A percentile compares a stretch with the other conserved stretches of the same genome.
These are phyloP conservation scores for Meda fulgida DNA, from an alignment of 2,797 vertebrate genomes.

Conservation along the genomic window DNA sequence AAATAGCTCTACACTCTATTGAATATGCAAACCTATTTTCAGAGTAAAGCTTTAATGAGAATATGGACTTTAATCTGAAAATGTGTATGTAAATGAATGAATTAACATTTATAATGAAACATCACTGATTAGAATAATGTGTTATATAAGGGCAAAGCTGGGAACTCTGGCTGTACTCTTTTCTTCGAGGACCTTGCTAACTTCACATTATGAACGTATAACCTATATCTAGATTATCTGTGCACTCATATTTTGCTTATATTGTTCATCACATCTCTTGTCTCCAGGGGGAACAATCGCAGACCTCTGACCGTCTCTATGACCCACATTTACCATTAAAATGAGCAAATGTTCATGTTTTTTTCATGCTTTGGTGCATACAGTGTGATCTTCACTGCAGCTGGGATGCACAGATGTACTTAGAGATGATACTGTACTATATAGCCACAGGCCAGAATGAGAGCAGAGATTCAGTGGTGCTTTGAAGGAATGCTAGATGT, in stretches of 20 bases:
- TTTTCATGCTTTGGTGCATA: slow-evolving; percentile 18
- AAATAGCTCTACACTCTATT: background rate
- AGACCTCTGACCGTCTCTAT: slow-evolving; percentile 10
- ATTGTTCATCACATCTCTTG: slow-evolving; percentile 40
- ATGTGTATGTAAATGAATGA: background rate
- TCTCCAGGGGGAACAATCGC: slow-evolving; percentile 16
- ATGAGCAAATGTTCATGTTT: slow-evolving; percentile 28
- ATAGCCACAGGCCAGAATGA: slow-evolving; percentile 38
- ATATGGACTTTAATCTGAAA: background rate
- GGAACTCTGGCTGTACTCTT: background rate
- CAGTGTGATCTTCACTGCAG: slow-evolving; percentile 34
- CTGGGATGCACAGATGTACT: slow-evolving; percentile 55
- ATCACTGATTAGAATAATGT: slow-evolving; percentile 3
- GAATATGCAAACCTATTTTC: background rate
- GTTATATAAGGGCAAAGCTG: background rate
- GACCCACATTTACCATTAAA: slow-evolving; percentile 37
- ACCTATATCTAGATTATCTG: slow-evolving; percentile 18
- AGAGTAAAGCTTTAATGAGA: background rate
- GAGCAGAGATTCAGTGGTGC: background rate
- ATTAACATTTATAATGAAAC: background rate
- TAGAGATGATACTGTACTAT: slow-evolving; percentile 27
- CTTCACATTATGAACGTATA: slow-evolving; percentile 9
- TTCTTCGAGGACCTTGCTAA: background rate
- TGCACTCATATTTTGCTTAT: slow-evolving; percentile 19
- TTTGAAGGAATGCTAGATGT: slow-evolving; percentile 18